Percentiles rank a stretch among this genome's conserved stretches.
Conservation (phyloP, 2,113 vertebrate genomes). For the Tichodroma muraria region DNA sequence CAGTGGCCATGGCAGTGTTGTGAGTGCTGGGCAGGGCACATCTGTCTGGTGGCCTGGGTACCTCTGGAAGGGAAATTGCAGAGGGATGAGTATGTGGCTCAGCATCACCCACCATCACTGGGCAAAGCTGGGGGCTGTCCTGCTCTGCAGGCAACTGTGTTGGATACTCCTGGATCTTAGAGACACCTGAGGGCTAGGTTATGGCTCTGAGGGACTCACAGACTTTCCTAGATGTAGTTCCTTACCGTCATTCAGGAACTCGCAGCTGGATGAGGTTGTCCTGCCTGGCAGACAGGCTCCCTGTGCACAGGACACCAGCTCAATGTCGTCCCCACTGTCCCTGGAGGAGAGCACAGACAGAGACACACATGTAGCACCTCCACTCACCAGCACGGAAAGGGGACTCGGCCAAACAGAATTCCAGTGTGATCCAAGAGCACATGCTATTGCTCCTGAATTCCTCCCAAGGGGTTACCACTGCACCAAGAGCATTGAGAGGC, state of each 20-base stretch:
- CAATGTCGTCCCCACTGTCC: slow-evolving; percentile 91
- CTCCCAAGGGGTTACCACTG: neutral
- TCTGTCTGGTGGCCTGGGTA: slow-evolving; percentile 60
- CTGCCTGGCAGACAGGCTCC: slow-evolving; percentile 80
- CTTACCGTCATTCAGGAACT: slow-evolving; percentile 88
- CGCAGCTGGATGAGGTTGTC: slow-evolving; percentile 90
- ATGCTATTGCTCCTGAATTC: neutral
- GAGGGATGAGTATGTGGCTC: neutral
- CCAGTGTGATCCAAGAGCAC: neutral
- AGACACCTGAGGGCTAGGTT: neutral
- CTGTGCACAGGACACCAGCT: slow-evolving; percentile 84
- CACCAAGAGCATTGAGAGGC: neutral
- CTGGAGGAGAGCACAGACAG: slow-evolving; percentile 63
- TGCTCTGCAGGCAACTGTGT: neutral
- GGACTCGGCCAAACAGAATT: neutral
- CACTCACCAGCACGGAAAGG: rapidly evolving
- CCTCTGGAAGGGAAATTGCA: slow-evolving; percentile 39
- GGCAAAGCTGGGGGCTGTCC: neutral
- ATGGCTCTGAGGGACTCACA: neutral
- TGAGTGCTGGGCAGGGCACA: neutral
- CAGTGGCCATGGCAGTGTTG: neutral
- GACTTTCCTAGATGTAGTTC: neutral
- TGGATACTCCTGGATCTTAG: neutral
- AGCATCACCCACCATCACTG: neutral
- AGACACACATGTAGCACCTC: neutral